Evolutionary conservation across 2,888 invertebrate species (phyloP), one percentile per base, ranked within the genome.

Genomic region (Luffia ferchaultella): DNA sequence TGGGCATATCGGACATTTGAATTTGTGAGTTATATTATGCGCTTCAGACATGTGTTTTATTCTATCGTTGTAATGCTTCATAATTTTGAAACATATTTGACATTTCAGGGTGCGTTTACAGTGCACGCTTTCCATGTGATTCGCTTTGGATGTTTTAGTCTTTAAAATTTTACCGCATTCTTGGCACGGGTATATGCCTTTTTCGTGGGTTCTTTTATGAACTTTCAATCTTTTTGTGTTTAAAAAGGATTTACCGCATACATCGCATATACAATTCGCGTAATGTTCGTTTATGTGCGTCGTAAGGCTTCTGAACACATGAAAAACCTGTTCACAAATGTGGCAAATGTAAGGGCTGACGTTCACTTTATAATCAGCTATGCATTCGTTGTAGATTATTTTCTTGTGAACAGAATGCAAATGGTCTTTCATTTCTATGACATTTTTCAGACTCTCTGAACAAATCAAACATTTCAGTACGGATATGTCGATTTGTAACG

Each of bases 251-350:
- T 85, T 85, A 0, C 82, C 82, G 54, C 86, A 86, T 1, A 83
- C 73, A 52, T 77, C 75, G 55, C 86, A 86, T 20, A 85, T 79
- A 46, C 76, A 83, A 41, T 79, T 78, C 1, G 77, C 74, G 50
- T 82, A 85, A 44, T 86, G 85, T 20, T 76, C 78, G 46, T 85
- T 85, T 20, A 86, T 56, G 60, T 86, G 86, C 1, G 70, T 74
- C 0, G 79, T 78, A 2, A 80, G 52, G 0, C 73, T 73, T 20
- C 79, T 60, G 50, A 80, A 80, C 0, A 78, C 78, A 46, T 80
- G 79, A 42, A 76, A 80, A 40, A 75, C 65, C 41, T 60, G 60
- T 0, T 62, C 56, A 43, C 80, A 80, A 12, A 79, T 52, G 52
- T 79, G 80, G 47, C 80, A 80, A 0, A 62, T 55, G 48, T 68